These are phyloP conservation scores for Miichthys miiuy DNA, from an alignment of 2,797 vertebrate species.

Conservation along the genomic window DNA sequence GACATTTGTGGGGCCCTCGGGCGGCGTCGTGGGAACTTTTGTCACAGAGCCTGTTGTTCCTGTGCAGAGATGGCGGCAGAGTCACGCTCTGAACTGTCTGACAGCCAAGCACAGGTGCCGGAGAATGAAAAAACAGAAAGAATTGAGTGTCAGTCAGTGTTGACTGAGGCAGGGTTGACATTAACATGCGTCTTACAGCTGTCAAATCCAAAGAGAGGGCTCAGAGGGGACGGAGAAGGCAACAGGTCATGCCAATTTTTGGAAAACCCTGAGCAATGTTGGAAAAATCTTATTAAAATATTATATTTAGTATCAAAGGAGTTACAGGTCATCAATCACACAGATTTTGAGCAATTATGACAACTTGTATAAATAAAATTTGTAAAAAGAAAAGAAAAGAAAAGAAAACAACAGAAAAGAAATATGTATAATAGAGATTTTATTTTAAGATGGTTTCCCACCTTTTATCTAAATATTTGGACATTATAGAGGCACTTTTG, in stretches of 20 bases:
- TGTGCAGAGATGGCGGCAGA: slow-evolving; percentile 58
- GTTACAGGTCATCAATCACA: background rate
- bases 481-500: background rate
- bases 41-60: slow-evolving; percentile 72
- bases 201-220: slow-evolving; percentile 25
- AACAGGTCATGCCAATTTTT: slow-evolving; percentile 1
- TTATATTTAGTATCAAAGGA: background rate
- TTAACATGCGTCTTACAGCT: slow-evolving; percentile 49
- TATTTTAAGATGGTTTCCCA: background rate
- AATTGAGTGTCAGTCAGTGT: slow-evolving; percentile 62
- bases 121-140: slow-evolving; percentile 76
- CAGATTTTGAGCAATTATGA: background rate
- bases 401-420: background rate
- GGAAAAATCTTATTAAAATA: background rate
- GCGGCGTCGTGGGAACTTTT: slow-evolving; percentile 65
- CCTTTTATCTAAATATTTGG: background rate
- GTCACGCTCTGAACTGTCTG: slow-evolving; percentile 63
- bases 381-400: background rate
- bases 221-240: background rate
- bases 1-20: slow-evolving; percentile 56
- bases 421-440: accelerated
- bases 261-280: background rate
- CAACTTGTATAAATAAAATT: background rate
- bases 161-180: slow-evolving; percentile 55
- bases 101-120: slow-evolving; percentile 81